Evolutionary conservation across 2,797 vertebrate genomes (phyloP), one percentile per base, ranked within the genome.

Genomic region (Myotis myotis): DNA sequence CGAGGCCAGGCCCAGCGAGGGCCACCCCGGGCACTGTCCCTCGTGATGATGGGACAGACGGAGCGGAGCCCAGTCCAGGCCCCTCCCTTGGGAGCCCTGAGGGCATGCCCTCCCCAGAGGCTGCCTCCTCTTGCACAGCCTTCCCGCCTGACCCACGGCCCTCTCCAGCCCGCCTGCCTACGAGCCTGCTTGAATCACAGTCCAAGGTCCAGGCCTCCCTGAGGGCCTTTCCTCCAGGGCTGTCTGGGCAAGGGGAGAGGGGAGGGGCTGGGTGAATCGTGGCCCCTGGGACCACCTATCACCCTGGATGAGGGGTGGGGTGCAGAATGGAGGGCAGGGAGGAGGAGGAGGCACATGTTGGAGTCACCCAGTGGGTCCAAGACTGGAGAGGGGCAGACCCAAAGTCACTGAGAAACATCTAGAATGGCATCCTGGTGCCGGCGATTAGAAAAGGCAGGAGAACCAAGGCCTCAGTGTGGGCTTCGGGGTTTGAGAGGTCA

Each of bases 201-300:
- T 74, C 57, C 94, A 91, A 97, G 47, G 83, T 92, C 76, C 57
- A 70, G 89, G 30, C 44, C 47, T 85, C 84, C 44, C 49, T 28
- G 13, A 70, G 3, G 10, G 30, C 19, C 36, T n/a, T 55, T 55
- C 55, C 41, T 33, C 70, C n/a, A 36, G 8, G 20, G 80, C 11
- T 49, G 13, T 62, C 66, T 55, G 85, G n/a, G 41, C 7, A 2
- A 81, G 25, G 10, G 2, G 8, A 1, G 53, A 20, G 20, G 3
- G 11, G 5, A 23, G 4, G 57, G 5, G 4, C 20, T 44, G 6
- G 17, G 49, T 11, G 28, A 86, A 72, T 60, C 38, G 20, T 9
- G 38, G 55, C 25, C 70, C 25, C 33, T 62, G 47, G 33, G 30
- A 22, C 30, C 36, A 62, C 9, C 23, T 30, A 8, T 44, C 41